Evolutionary conservation across 2,888 invertebrate species (phyloP), one percentile per base, ranked within the genome.

Genomic region (Cantharis lateralis): DNA sequence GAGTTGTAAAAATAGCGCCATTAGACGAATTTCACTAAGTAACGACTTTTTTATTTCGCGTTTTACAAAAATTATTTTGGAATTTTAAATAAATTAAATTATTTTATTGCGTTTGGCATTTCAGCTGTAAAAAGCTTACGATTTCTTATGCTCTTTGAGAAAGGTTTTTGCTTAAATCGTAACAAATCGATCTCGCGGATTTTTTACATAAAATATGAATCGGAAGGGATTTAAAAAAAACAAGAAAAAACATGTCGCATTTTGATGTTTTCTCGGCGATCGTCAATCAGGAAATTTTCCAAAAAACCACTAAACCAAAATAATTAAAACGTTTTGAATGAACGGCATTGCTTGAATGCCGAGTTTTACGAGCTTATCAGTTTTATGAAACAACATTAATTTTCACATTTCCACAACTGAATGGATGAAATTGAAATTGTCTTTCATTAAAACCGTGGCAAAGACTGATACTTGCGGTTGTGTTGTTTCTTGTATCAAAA

Each of bases 351-450:
- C n/a, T 48, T n/a, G 48, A 48, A 48, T 48, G 7, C 48, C 48
- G 7, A 48, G 7, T 48, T 48, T 32, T 48, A 48, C 48, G 48
- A 66, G 24, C 64, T 66, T 66, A 24, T 24, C 24, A 24, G 24
- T 66, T 66, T 66, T 66, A 66, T 24, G 16, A 66, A 66, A 66
- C 24, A 66, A 20, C 24, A 66, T 66, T 66, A 66, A 66, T 66
- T 66, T 66, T 20, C 18, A 66, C 64, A 66, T 66, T 66, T 66
- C 64, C 64, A 48, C 20, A 66, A 24, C 15, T 66, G 64, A 66
- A 20, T 20, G 64, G 64, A 66, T 66, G 64, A 66, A 66, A 20
- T 66, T 18, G 20, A 66, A 66, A 66, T 66, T 66, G 24, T 66
- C 18, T 66, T 66, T 66, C 18, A 66, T 66, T 66, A 24, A 66